These are phyloP conservation scores for Axinella damicornis DNA, from an alignment of 37 sponge, comb jelly and placozoan genomes.

Conservation along the genomic window DNA sequence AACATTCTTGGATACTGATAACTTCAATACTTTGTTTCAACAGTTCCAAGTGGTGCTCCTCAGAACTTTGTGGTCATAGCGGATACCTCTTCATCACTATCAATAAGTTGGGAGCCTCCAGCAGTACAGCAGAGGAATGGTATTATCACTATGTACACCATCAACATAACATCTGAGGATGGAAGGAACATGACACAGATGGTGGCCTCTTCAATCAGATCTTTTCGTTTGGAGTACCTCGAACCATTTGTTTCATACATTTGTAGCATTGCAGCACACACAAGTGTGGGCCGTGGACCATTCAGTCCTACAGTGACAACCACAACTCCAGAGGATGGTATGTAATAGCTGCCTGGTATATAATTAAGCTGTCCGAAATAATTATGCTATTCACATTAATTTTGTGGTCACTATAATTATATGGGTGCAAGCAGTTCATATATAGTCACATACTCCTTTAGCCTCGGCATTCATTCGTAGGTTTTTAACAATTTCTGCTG, in stretches of 20 bases:
- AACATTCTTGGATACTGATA: no score
- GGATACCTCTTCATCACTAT: background rate
- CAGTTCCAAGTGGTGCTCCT: slow-evolving; percentile 40
- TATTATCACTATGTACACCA: slow-evolving; percentile 18
- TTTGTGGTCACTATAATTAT: no score
- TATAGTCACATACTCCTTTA: no score
- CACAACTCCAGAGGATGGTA: slow-evolving; percentile 10
- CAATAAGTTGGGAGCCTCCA: slow-evolving; percentile 27
- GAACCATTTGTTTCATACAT: background rate
- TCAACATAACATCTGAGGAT: slow-evolving; percentile 5
- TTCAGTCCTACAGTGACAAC: background rate
- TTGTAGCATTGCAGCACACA: slow-evolving; percentile 8
- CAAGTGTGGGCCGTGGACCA: slow-evolving; percentile 1
- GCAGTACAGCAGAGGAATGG: slow-evolving; percentile 24
- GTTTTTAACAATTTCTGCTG: no score
- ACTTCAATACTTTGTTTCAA: no score
- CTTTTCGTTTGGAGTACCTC: background rate
- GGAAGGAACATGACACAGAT: background rate
- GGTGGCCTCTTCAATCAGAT: background rate
- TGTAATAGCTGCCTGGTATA: background rate
- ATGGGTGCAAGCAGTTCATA: no score
- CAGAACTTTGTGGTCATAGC: background rate
- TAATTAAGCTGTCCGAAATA: no score
- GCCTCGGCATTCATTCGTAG: no score
- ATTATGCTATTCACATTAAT: no score